A percentile compares a stretch with the other conserved stretches of the same genome.
These are phyloP conservation scores for Triplophysa siluroides DNA, from an alignment of 2,113 vertebrate species.

Conservation along the genomic window DNA sequence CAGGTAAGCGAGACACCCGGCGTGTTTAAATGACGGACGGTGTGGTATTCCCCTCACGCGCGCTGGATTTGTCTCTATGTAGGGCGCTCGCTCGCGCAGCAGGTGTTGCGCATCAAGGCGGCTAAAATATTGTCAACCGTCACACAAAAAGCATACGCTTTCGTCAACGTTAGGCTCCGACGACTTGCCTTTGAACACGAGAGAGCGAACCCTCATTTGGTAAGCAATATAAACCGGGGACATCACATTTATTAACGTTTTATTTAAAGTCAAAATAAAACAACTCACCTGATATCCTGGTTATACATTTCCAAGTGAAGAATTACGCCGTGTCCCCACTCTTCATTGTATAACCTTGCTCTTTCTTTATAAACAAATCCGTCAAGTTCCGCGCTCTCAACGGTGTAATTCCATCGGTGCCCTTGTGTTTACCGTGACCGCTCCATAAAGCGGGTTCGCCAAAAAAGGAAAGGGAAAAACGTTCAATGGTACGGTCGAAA, in stretches of 20 bases:
- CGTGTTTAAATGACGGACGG: slow-evolving; percentile 22
- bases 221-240: neutral
- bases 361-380: slow-evolving; percentile 41
- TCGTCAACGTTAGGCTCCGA: slow-evolving; percentile 4
- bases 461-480: neutral
- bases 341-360: slow-evolving; percentile 15
- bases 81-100: slow-evolving; percentile 72
- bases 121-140: slow-evolving; percentile 20
- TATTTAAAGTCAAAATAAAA: slow-evolving; percentile 1
- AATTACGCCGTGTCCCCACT: neutral
- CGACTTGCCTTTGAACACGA: neutral
- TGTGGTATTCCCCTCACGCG: slow-evolving; percentile 71
- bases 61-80: slow-evolving; percentile 62
- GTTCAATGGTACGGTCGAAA: neutral
- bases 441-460: neutral
- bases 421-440: slow-evolving; percentile 41
- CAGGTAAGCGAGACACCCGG: slow-evolving; percentile 4
- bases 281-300: slow-evolving; percentile 47
- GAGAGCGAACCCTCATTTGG: neutral
- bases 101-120: slow-evolving; percentile 67
- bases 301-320: neutral
- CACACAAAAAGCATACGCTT: slow-evolving; percentile 3
- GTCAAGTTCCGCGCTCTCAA: slow-evolving; percentile 38
- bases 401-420: slow-evolving; percentile 42
- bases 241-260: neutral